phyloP scores from a whole-genome alignment of 2,113 vertebrate species.

The Probosciger aterrimus region DNA sequence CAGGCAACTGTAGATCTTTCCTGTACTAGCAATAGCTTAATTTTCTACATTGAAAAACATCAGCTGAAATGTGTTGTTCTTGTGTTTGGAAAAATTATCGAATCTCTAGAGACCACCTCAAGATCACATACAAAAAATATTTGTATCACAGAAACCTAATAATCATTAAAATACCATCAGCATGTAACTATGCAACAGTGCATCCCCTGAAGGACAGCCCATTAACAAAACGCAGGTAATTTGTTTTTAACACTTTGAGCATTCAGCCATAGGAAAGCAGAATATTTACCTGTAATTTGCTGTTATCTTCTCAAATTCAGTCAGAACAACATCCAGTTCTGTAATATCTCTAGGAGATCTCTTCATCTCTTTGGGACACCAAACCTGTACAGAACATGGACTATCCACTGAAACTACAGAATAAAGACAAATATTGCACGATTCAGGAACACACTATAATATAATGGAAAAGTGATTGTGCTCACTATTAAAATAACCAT shows the following conservation, averaged over 20 bases:
- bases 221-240: neutral
- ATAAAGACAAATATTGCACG: neutral
- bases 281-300: constrained; percentile 73
- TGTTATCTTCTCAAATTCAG: constrained; percentile 69
- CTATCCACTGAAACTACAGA: constrained; percentile 43
- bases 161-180: neutral
- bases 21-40: neutral
- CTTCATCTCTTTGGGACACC: constrained; percentile 59
- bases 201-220: neutral
- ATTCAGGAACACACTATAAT: neutral
- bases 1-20: neutral
- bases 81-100: neutral
- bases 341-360: constrained; percentile 60
- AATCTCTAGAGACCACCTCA: neutral
- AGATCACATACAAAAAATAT: neutral
- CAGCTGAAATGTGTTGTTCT: neutral
- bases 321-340: constrained; percentile 76
- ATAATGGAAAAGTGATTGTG: neutral
- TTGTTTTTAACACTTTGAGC: neutral
- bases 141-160: neutral
- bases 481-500: neutral
- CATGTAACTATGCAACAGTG: neutral
- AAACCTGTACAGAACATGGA: neutral
- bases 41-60: neutral
- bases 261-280: neutral